Evolutionary conservation across 2,797 vertebrate species (phyloP).

Genomic region (Peromyscus eremicus): DNA sequence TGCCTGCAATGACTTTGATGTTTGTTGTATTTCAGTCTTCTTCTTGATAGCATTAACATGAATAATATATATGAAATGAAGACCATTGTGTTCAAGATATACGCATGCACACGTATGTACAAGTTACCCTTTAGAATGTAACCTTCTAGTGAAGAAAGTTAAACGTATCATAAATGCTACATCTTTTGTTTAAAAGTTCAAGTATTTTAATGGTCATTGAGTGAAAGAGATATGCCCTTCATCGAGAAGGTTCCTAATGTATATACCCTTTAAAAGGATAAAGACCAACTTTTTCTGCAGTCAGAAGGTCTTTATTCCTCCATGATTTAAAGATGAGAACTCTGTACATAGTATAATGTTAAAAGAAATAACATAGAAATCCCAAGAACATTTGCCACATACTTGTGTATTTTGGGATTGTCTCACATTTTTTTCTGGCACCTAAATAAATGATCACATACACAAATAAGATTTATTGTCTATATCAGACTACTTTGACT

Average conservation of each 20-base stretch:
- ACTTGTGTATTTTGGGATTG: neutral
- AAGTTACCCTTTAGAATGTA: neutral
- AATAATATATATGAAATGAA: constrained; percentile 43
- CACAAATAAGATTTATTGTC: neutral
- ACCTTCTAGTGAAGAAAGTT: constrained; percentile 8
- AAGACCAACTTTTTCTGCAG: neutral
- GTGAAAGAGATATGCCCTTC: neutral
- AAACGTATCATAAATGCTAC: constrained; percentile 15
- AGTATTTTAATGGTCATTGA: neutral
- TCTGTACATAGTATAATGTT: neutral
- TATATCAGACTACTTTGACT: neutral
- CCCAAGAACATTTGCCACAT: neutral
- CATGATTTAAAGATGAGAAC: neutral
- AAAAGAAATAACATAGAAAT: constrained; percentile 9
- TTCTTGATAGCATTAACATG: constrained; percentile 41
- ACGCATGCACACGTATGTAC: neutral
- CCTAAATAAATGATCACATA: neutral
- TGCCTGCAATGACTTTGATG: neutral
- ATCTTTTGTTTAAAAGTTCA: constrained; percentile 56
- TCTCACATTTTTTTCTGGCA: constrained; percentile 4
- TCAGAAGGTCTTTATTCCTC: constrained; percentile 2
- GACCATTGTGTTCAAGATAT: neutral
- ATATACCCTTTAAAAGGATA: neutral
- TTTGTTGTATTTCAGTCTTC: constrained; percentile 41
- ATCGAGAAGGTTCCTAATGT: neutral